Evolutionary conservation across 1,140 invertebrate species (phyloP), one percentile per base, ranked within the genome.

Genomic region (Caenorhabditis latens): DNA sequence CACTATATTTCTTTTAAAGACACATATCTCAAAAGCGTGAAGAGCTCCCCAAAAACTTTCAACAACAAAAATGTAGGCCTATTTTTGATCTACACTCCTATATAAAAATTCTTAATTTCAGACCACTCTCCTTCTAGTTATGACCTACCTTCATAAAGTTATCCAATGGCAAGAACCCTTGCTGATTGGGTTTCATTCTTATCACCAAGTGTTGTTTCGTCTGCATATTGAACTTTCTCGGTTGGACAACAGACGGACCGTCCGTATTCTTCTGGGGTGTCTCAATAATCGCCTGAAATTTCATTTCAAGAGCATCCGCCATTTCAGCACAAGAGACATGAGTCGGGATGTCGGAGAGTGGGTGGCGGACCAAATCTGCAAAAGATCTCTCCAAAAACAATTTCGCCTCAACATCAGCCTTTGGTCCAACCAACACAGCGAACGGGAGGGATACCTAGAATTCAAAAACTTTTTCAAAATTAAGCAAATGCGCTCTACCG

Each of bases 221-320:
- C 65, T 91, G 85, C 58, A 85, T 75, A 46, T 87, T 88, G 32
- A 90, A 91, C 24, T 87, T 87, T 71, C 88, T 86, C 0, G 91
- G 91, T 43, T 92, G 91, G 19, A 91, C 88, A 7, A 92, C 61
- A 0, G 89, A 88, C 19, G 91, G 90, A 48, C 87, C 89, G 57
- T 92, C 91, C 8, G 91, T 92, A 42, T 90, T 90, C 65, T 92
- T 92, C 55, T 92, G 92, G 6, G 91, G 92, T 3, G 91, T 92
- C 75, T 92, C 91, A 6, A 92, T 58, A 46, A 92, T 91, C 16
- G 91, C 85, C 79, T 90, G 67, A 71, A 92, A 92, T 71, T 92
- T 92, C 91, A 92, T 92, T 89, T 92, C 91, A 21, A 92, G 55
- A 55, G 91, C 91, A 65, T 86, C 89, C 13, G 90, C 91, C 91